Evolutionary conservation across 1,140 invertebrate genomes (phyloP), one percentile per base, ranked within the genome.

Genomic region (Caenorhabditis inopinata): DNA sequence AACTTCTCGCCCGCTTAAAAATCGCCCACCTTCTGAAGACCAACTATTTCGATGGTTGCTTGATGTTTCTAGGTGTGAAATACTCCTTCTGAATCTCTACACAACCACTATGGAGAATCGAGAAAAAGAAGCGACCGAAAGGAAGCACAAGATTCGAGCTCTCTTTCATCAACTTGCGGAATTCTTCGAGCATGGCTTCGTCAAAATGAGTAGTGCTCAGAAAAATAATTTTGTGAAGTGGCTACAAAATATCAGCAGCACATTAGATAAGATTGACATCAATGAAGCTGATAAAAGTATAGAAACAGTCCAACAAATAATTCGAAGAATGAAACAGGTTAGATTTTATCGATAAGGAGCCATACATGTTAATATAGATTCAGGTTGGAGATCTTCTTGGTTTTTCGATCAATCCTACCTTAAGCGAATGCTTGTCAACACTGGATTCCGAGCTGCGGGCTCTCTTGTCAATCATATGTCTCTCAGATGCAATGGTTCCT

Each of bases 11-110:
- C 58, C 58, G 35, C 58, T 68, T 12, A 68, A 68, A 21, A 38
- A 68, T 11, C 58, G 58, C n/a, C 58, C 32, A 16, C 32, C 25
- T 12, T n/a, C 32, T 21, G 58, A 68, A 21, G 58, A 68, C 38
- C 58, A 68, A 3, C n/a, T 68, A 21, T 68, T 68, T 27, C n/a
- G 21, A 68, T 68, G 58, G 58, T 32, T 68, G 35, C 58, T 68
- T 0, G 32, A 68, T 68, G 58, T 68, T 16, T 68, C 58, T 3
- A 68, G 58, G 38, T 68, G 32, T 12, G 58, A 68, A 38, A 23
- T 68, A 21, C 32, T 68, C 1, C 32, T 42, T 18, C 32, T 68
- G 16, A 68, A 68, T 21, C 58, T 68, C 0, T 68, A 68, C n/a
- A 68, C 32, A 21, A 42, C 29, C 1, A 32, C 58, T 68, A 5